A percentile compares a stretch with the other conserved stretches of the same genome.
Evolutionary conservation across 2,113 vertebrate species (phyloP).

Genomic region (Pollimyrus isidori): DNA sequence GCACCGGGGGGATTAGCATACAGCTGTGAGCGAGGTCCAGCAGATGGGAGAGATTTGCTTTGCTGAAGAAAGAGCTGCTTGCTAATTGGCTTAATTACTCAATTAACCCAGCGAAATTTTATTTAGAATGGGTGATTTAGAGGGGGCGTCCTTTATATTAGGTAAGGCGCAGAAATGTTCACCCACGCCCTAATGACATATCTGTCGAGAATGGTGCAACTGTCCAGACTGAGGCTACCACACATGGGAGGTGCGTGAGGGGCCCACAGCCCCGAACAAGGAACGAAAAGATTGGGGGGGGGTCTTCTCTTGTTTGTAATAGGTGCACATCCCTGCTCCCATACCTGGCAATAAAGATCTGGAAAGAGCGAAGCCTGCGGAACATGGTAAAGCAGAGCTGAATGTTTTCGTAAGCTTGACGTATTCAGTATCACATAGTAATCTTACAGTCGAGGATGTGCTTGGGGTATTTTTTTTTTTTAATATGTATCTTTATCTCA

Average conservation of each 20-base stretch:
- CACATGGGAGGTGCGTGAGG: background rate
- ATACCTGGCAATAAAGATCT: background rate
- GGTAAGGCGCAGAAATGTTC: background rate
- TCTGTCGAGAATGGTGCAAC: background rate
- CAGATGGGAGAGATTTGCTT: slow-evolving; percentile 9
- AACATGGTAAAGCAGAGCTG: background rate
- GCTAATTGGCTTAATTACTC: slow-evolving; percentile 9
- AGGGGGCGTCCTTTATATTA: background rate
- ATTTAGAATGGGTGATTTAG: background rate
- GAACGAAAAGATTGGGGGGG: background rate
- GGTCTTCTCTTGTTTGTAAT: background rate
- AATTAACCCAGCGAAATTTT: background rate
- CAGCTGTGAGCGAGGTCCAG: slow-evolving; percentile 4
- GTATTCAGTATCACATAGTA: background rate
- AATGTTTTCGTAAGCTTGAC: background rate
- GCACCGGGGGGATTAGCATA: background rate
- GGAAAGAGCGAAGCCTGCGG: background rate
- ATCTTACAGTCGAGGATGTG: background rate
- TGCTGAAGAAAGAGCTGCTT: slow-evolving; percentile 2
- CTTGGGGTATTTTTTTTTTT: background rate
- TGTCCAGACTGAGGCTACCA: background rate
- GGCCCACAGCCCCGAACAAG: background rate
- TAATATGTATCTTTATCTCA: background rate
- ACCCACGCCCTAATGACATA: background rate
- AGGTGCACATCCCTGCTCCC: background rate